These are phyloP conservation scores for Chelon auratus DNA, from an alignment of 2,797 vertebrate genomes.

Conservation along the genomic window DNA sequence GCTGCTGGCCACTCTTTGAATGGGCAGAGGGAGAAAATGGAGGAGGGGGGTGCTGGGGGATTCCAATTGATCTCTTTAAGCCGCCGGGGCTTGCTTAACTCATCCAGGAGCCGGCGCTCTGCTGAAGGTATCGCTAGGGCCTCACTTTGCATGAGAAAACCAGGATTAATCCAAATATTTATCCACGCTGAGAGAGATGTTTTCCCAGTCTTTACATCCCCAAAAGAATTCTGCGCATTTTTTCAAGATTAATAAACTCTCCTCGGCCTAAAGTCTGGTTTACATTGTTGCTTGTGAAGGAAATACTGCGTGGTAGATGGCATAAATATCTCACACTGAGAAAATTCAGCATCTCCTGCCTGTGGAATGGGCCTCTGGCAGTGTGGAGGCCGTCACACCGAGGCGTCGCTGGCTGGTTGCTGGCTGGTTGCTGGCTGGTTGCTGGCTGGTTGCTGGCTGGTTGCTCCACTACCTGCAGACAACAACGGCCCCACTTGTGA, in stretches of 20 bases:
- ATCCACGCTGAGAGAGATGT: conserved; percentile 84
- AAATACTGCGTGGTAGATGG: conserved; percentile 25
- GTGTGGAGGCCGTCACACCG: conserved; percentile 2
- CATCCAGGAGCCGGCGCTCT: conserved; percentile 70
- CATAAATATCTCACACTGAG: conserved; percentile 41
- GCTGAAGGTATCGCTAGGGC: conserved; percentile 71
- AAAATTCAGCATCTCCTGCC: conserved; percentile 10
- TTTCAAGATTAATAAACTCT: conserved; percentile 57
- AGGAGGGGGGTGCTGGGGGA: conserved; percentile 26
- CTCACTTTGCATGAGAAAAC: conserved; percentile 88
- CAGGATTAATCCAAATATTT: conserved; percentile 89
- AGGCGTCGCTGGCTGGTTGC: conserved; percentile 8
- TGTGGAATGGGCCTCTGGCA: conserved; percentile 13
- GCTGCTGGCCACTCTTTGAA: conserved; percentile 75
- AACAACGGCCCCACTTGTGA: conserved; percentile 38
- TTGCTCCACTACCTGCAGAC: conserved; percentile 47
- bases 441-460: neutral
- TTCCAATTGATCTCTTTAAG: conserved; percentile 82
- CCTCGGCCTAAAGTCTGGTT: conserved; percentile 19
- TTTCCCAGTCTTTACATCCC: conserved; percentile 79
- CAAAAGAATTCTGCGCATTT: conserved; percentile 68
- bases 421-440: too few species aligned
- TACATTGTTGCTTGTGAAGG: conserved; percentile 20
- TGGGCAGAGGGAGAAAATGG: conserved; percentile 62
- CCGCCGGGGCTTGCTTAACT: conserved; percentile 77